Conservation (phyloP, 1,140 invertebrate species). For the Bombus balteatus region DNA sequence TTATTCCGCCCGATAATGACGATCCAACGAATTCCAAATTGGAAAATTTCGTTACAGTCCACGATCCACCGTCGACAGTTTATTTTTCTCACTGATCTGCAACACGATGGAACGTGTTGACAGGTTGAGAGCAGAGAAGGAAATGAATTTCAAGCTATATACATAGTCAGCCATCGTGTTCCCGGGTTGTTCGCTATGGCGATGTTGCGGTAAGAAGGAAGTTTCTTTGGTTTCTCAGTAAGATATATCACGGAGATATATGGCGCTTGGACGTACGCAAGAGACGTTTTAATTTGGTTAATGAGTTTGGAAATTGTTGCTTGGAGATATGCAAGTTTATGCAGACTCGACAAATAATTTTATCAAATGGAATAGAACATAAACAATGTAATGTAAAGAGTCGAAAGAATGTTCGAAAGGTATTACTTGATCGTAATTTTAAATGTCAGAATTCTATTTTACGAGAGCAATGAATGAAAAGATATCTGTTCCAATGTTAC, state of each 20-base stretch:
- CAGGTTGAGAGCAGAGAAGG: too few relatives aligned
- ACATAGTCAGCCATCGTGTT: background rate
- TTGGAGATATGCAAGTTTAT: background rate
- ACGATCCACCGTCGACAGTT: background rate
- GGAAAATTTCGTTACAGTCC: slow-evolving; percentile 14
- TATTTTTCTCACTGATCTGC: background rate
- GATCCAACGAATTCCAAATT: slow-evolving; percentile 10
- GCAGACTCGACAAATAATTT: too few relatives aligned
- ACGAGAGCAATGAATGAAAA: too few relatives aligned
- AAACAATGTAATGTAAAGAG: too few relatives aligned
- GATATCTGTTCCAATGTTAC: too few relatives aligned
- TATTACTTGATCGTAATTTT: too few relatives aligned
- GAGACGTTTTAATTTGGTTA: background rate
- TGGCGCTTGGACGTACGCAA: background rate
- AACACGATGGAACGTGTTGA: background rate
- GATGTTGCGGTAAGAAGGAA: background rate
- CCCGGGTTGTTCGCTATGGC: background rate
- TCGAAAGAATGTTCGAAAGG: too few relatives aligned
- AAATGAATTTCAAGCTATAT: background rate
- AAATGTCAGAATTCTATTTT: too few relatives aligned
- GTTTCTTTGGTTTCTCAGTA: background rate
- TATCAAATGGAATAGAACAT: too few relatives aligned
- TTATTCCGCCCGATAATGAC: slow-evolving; percentile 30
- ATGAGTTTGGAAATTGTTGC: background rate
- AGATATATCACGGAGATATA: background rate